Conservation (phyloP, 1,140 invertebrate species). For the Drosophila setifemur region DNA sequence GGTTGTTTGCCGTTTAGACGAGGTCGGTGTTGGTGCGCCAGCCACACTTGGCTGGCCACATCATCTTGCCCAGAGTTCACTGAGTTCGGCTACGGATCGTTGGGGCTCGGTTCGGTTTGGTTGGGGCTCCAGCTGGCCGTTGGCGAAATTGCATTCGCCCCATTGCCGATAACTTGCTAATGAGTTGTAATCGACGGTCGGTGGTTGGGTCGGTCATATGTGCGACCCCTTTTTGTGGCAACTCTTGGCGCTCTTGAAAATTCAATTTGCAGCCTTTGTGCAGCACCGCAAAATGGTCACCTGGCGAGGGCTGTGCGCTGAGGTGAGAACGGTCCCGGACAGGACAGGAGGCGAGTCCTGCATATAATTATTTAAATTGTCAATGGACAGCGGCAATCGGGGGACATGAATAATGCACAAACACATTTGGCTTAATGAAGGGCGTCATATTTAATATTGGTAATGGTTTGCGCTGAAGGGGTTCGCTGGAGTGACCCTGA, state of each 20-base stretch:
- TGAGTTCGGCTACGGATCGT: too few relatives aligned
- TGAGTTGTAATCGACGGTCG: constrained; percentile 53
- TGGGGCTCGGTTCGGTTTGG: too few relatives aligned
- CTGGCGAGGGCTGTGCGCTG: constrained; percentile 4
- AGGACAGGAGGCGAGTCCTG: too few relatives aligned
- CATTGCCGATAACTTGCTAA: constrained; percentile 55
- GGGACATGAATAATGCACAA: constrained; percentile 16
- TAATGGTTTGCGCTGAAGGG: constrained; percentile 6
- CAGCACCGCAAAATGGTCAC: background rate
- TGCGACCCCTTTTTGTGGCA: constrained; percentile 34
- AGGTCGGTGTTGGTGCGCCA: background rate
- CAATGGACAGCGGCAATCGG: constrained; percentile 10
- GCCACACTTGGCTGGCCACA: constrained; percentile 55
- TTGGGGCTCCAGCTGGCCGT: background rate
- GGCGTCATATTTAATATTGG: constrained; percentile 27
- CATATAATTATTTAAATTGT: constrained; percentile 55
- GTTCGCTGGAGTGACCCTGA: background rate
- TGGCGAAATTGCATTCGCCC: constrained; percentile 42
- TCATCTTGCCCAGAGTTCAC: constrained; percentile 44
- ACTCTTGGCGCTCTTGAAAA: constrained; percentile 43
- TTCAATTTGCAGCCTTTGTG: constrained; percentile 42
- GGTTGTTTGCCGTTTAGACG: background rate
- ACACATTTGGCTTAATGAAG: constrained; percentile 34
- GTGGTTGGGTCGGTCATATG: constrained; percentile 23
- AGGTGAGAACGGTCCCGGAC: constrained; percentile 37